Evolutionary conservation across 2,797 vertebrate species (phyloP).

Genomic region (Sus cebifrons): DNA sequence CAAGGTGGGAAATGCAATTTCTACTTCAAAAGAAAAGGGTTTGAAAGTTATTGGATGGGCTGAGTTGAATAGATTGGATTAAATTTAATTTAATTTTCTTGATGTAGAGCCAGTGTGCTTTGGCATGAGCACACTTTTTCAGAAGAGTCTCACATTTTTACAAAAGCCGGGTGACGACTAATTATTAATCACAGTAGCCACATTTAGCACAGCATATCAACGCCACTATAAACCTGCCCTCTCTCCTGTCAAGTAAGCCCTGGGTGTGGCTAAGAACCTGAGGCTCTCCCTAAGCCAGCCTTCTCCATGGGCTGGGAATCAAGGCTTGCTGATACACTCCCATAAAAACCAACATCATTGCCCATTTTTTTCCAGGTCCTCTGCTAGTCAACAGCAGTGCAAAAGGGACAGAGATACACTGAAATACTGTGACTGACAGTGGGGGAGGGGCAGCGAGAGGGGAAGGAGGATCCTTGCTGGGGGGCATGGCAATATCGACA

Average conservation of each 20-base stretch:
- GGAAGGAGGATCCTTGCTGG: neutral
- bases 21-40: slow-evolving; percentile 15
- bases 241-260: neutral
- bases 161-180: neutral
- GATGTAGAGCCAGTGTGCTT: neutral
- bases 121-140: neutral
- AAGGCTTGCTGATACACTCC: neutral
- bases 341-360: rapidly evolving
- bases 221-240: neutral
- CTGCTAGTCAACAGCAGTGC: neutral
- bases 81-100: slow-evolving; percentile 51
- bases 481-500: neutral
- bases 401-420: too few relatives aligned
- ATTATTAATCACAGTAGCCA: neutral
- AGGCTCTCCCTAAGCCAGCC: rapidly evolving
- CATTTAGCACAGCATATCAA: too few relatives aligned
- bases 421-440: neutral
- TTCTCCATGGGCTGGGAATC: rapidly evolving
- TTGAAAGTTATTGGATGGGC: neutral
- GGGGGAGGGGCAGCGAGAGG: rapidly evolving
- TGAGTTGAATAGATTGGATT: neutral
- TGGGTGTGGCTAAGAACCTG: rapidly evolving
- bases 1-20: neutral
- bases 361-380: neutral
- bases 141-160: neutral